Base-by-base conservation (phyloP, 2,888 invertebrate genomes). In the Mactromeris polynyma region DNA sequence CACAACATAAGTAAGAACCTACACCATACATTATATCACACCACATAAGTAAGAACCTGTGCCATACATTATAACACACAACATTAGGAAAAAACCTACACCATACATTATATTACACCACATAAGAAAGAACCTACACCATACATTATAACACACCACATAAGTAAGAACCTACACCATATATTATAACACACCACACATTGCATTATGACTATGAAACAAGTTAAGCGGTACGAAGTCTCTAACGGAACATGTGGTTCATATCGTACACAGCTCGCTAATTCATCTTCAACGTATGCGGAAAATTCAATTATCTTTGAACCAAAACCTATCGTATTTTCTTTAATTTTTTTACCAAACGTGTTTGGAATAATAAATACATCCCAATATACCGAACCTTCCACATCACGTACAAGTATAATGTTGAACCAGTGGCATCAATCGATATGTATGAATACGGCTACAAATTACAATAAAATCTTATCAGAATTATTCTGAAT, bases 301-400 rank as follows among this genome's bases (percentile, higher is more conserved):
- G 36, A 83, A 82, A 64, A 83, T 83, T 46, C 46, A 83, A 83
- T 83, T 83, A 83, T 73, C 83, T 17, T 46, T 83, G 83, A 73
- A 83, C 73, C 69, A 64, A 42, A 73, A 73, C 73, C 46, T 73
- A 46, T 21, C 19, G 17, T 42, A 31, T 42, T 36, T n/a, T 26
- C 9, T 83, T 38, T 73, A 42, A 83, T 42, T 21, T 42, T 69
- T 83, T 64, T 38, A 64, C 82, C 82, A 38, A 38, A 82, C 69
- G 82, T 82, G 82, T 69, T 42, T 82, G 40, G 69, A 38, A 82
- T 82, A 82, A 82, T 82, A 69, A 46, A 38, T 26, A 64, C 58
- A 26, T 64, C 26, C 26, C 26, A 26, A 26, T 64, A 64, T 26
- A 26, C n/a, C 26, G n/a, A 64, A 64, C 58, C 3, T 26, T 64